Base-by-base conservation (phyloP, 2,113 vertebrate genomes). In the Melanostigma gelatinosum region DNA sequence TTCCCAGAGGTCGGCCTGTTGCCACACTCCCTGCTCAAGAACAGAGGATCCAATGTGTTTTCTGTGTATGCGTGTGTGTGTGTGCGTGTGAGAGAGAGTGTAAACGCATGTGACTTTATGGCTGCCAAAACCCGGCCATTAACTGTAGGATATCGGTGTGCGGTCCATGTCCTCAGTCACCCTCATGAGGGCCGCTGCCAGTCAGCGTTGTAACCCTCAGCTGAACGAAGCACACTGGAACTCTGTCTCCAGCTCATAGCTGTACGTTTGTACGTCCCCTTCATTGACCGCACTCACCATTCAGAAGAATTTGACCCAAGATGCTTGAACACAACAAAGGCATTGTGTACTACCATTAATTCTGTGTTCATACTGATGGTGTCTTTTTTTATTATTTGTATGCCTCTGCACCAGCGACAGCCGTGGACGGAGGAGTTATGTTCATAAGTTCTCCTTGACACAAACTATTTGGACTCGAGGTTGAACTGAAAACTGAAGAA, bases 21-120 rank as follows among this genome's bases (percentile, higher is more conserved):
- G 86, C 72, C 80, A 72, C 29, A 64, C 61, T 48, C 64, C 32
- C 44, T 3, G 18, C 32, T 67, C 32, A 66, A 79, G 60, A 91
- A 91, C 89, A 90, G 80, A 85, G 77, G 32, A 29, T 16, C 54
- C 36, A 22, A 68, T 91, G 77, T 86, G 36, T 82, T 38, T 62
- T 29, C n/a, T 44, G 38, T 55, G 54, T 55, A 60, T 77, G 58
- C 48, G 55, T 57, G 54, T 29, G 65, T 72, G 52, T 62, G 29
- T 52, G 42, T 29, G 24, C 36, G 42, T 54, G 55, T 40, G 42
- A 44, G 82, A 2, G 54, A 24, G n/a, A 5, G 54, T 61, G 61
- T 70, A 42, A 29, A 63, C 54, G 58, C 50, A 54, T 72, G 64
- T 72, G 79, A 88, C 55, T 83, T 82, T 40, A 61, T 64, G 72